Evolutionary conservation across 2,797 vertebrate genomes (phyloP), one percentile per base, ranked within the genome.

Genomic region (Enteromius viviparus): DNA sequence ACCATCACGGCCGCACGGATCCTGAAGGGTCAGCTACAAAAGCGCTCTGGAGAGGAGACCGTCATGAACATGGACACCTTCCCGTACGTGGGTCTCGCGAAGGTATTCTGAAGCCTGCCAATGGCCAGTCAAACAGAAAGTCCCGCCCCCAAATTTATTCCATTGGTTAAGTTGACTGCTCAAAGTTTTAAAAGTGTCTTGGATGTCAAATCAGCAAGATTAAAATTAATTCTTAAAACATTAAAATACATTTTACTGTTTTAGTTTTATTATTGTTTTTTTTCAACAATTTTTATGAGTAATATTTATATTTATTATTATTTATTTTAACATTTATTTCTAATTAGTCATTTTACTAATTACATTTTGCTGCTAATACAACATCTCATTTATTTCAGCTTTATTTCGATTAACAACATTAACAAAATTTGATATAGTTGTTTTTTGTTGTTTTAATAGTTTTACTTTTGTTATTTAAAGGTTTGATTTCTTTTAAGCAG

Each of bases 1-100:
- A 96, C 95, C 14, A 90, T 90, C 86, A 95, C 95, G 0, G 94
- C 93, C 0, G 92, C 94, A 60, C 93, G 95, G 21, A 95, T 95
- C 80, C 92, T 95, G 29, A 95, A 95, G 88, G 95, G 95, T 49
- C 95, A 96, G 83, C 85, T 95, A 80, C 87, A 93, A 89, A 92
- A 93, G 32, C 89, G 89, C 81, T 90, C 89, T 0, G 95, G 94
- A 70, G 95, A 96, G 82, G 94, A 95, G 85, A 94, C 93, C 0
- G 88, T 95, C 84, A 93, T 95, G 93, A 94, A 93, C 84, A 95
- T 95, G 94, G 95, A 96, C 88, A 94, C 92, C 1, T 96, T 95
- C 85, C 93, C 93, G 3, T 76, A 91, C 3, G 91, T 94, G 66
- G 94, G 93, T 53, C 87, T 95, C 7, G 91, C 89, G 65, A 95